phyloP scores from a whole-genome alignment of 2,113 vertebrate species.

The Montifringilla adamsi region DNA sequence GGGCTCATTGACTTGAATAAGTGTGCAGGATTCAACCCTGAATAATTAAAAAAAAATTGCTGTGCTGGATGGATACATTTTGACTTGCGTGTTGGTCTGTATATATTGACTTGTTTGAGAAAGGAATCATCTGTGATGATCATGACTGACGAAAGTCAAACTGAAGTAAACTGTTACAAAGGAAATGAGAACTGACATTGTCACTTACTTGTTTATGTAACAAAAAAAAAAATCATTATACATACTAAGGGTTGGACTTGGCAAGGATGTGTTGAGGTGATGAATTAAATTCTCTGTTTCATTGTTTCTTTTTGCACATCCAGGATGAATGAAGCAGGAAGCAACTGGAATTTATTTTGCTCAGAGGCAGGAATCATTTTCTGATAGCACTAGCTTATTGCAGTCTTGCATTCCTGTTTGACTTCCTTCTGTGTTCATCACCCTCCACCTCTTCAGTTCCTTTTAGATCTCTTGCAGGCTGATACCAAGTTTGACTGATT shows the following conservation, averaged over 20 bases:
- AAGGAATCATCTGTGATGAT: neutral
- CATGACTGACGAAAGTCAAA: neutral
- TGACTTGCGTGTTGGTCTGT: neutral
- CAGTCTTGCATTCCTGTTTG: neutral
- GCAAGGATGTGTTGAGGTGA: neutral
- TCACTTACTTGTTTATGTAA: neutral
- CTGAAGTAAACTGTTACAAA: neutral
- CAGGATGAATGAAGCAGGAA: neutral
- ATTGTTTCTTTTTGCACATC: neutral
- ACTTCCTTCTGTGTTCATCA: neutral
- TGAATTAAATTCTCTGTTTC: neutral
- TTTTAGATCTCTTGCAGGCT: neutral
- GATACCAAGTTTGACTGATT: neutral
- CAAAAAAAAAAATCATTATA: neutral
- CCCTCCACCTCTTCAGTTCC: neutral
- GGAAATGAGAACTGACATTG: neutral
- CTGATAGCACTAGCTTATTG: neutral
- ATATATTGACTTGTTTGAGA: neutral
- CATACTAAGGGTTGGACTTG: neutral
- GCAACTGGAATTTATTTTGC: neutral
- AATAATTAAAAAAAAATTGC: neutral
- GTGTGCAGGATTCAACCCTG: neutral
- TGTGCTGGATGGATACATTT: neutral
- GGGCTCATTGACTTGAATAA: neutral
- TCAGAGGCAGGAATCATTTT: neutral